Evolutionary conservation across 2,113 vertebrate genomes (phyloP), one percentile per base, ranked within the genome.

Genomic region (Chaetodon auriga): DNA sequence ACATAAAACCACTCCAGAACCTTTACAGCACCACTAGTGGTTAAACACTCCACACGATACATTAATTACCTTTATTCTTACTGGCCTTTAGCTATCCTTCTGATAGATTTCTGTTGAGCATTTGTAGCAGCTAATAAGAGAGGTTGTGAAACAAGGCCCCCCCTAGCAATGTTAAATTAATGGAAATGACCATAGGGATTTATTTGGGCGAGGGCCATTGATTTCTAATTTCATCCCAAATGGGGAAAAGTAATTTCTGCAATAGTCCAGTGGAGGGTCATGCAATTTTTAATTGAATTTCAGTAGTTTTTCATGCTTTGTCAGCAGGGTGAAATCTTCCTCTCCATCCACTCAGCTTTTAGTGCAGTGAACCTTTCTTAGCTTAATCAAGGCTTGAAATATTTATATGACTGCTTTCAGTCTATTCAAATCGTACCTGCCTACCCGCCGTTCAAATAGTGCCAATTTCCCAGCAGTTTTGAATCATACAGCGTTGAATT

Each of bases 341-440:
- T 68, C 25, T 77, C 60, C n/a, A 30, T 68, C 63, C 65, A 25
- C 61, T 77, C 43, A 41, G 58, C 82, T 83, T 57, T 88, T 57
- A 87, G 66, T 6, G 21, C 80, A 75, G 63, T 72, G 49, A 89
- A 87, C 76, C 54, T 87, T 80, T 80, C 62, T 64, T 35, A 30
- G 65, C 49, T 81, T 80, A 77, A 92, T 92, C 70, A 88, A 82
- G 69, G 68, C 61, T 84, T 90, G 68, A 92, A 87, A 92, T 90
- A 90, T 90, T 75, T 80, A 86, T 82, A 83, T 78, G 62, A 85
- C 75, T 89, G 82, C 81, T 78, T 78, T 74, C 58, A 55, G 61
- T 64, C 76, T 54, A 48, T 90, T 87, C 66, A 51, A 84, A 85
- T 85, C 45, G 60, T 60, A 89, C 78, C 76, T 84, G 64, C 68